Evolutionary conservation across 2,797 vertebrate species (phyloP).

Genomic region (Danio tinwini): DNA sequence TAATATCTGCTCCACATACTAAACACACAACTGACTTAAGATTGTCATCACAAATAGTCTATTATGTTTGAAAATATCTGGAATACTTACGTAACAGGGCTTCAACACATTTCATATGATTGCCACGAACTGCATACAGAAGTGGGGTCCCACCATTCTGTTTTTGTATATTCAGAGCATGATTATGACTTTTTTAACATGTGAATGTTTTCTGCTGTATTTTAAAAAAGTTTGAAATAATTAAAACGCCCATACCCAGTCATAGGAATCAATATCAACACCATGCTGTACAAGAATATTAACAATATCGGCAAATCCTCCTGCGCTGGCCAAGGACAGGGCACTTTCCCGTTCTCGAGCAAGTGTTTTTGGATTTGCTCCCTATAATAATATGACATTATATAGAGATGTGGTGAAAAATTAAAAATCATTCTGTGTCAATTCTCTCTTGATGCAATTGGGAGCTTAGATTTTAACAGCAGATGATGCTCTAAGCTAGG

Average conservation of each 20-base stretch:
- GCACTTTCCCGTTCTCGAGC: constrained; percentile 92
- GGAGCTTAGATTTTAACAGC: too few relatives aligned
- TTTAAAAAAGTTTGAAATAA: not conserved
- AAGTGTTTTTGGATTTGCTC: constrained; percentile 87
- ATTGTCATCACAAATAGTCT: not conserved
- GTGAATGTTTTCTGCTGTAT: not conserved
- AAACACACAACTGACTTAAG: constrained; percentile 10
- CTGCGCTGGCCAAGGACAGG: constrained; percentile 91
- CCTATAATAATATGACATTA: constrained; percentile 72
- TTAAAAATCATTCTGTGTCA: too few relatives aligned
- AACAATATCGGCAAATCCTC: constrained; percentile 93
- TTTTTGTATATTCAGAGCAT: constrained; percentile 21
- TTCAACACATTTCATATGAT: constrained; percentile 92
- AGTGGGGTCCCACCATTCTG: constrained; percentile 97
- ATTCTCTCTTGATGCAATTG: too few relatives aligned
- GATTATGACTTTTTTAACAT: not conserved
- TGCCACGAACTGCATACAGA: constrained; percentile 93
- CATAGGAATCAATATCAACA: constrained; percentile 92
- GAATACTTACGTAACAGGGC: constrained; percentile 84
- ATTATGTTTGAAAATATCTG: not conserved
- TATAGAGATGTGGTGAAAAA: not conserved
- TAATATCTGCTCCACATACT: constrained; percentile 93
- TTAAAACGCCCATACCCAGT: constrained; percentile 83
- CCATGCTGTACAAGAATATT: constrained; percentile 83
- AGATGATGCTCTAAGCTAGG: too few relatives aligned